Conservation (phyloP, 1,140 invertebrate species). For the Sogatella furcifera region DNA sequence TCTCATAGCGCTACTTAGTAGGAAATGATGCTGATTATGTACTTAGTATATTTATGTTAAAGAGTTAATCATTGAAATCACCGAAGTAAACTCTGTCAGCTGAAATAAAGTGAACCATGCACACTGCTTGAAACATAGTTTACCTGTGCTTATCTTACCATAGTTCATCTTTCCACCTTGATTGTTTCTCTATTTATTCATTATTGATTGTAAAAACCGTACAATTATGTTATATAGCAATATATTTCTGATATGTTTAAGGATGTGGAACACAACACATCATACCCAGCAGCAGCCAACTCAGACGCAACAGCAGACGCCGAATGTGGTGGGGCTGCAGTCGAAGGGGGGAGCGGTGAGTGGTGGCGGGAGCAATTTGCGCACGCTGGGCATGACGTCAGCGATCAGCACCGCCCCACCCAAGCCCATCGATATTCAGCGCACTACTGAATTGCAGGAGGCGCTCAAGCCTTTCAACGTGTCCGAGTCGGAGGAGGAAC, state of each 20-base stretch:
- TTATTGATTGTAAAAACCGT: too few relatives aligned
- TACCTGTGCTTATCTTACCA: too few relatives aligned
- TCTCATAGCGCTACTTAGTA: too few relatives aligned
- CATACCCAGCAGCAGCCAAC: neutral
- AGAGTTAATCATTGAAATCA: too few relatives aligned
- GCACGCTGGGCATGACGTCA: slow-evolving; percentile 69
- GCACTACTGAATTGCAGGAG: slow-evolving; percentile 74
- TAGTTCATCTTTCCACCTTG: too few relatives aligned
- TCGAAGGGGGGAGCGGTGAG: neutral
- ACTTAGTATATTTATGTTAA: too few relatives aligned
- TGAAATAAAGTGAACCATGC: too few relatives aligned
- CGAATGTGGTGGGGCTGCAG: neutral
- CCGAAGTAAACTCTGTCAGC: too few relatives aligned
- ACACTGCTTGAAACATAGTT: too few relatives aligned
- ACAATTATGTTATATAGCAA: too few relatives aligned
- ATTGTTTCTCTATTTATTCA: too few relatives aligned
- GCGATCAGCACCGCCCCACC: slow-evolving; percentile 83
- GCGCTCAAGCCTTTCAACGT: slow-evolving; percentile 77
- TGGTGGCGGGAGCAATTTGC: neutral
- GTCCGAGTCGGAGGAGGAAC: slow-evolving; percentile 82
- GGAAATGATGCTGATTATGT: too few relatives aligned
- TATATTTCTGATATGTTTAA: neutral
- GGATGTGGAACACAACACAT: neutral
- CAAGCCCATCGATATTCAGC: slow-evolving; percentile 69
- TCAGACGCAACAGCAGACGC: neutral